A percentile compares a stretch with the other conserved stretches of the same genome.
Evolutionary conservation across 2,113 vertebrate genomes (phyloP).

Genomic region (Solenodon paradoxus): DNA sequence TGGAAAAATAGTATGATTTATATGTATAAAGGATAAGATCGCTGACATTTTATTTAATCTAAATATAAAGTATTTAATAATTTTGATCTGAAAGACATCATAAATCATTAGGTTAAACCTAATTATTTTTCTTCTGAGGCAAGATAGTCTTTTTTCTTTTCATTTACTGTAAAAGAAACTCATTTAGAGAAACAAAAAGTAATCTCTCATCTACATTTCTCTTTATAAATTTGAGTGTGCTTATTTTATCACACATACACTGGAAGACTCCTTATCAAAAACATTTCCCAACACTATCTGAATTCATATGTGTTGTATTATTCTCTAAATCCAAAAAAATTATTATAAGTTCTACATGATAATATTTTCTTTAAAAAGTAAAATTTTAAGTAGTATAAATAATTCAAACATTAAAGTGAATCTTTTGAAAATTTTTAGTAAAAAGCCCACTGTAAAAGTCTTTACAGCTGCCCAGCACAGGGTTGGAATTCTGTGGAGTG

Average conservation of each 20-base stretch:
- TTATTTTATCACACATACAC: neutral
- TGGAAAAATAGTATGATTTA: neutral
- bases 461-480: too few relatives aligned
- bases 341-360: neutral
- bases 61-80: neutral
- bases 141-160: neutral
- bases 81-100: neutral
- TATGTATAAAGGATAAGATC: neutral
- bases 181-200: neutral
- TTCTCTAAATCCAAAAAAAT: neutral
- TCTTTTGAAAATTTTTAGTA: slow-evolving; percentile 6
- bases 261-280: neutral
- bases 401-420: neutral
- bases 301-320: neutral
- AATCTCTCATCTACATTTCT: neutral
- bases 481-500: too few relatives aligned
- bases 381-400: neutral
- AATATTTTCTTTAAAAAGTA: neutral
- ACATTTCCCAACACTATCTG: neutral
- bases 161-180: neutral
- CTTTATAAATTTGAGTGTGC: neutral
- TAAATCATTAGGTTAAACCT: neutral
- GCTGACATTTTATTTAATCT: neutral
- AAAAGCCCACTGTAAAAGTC: too few relatives aligned
- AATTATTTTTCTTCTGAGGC: neutral